These are phyloP conservation scores for Acropora tenuis DNA, from an alignment of 64 coral and sea anemone species.

Conservation along the genomic window DNA sequence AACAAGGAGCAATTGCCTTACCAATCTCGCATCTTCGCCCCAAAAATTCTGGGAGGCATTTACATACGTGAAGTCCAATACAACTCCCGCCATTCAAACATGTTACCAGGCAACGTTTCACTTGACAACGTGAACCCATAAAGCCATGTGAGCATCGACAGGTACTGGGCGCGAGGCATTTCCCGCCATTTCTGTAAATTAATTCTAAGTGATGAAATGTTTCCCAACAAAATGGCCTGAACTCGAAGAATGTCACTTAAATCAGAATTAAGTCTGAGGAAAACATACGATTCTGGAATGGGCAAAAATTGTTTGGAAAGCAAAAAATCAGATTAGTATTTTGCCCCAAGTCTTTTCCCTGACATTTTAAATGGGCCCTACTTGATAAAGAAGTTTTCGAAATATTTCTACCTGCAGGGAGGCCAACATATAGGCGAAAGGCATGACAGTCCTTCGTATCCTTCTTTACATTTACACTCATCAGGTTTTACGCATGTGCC, in stretches of 20 bases:
- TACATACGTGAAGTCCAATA: slow-evolving; percentile 67
- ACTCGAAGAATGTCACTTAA: too few relatives aligned
- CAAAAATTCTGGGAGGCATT: slow-evolving; percentile 62
- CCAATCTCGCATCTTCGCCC: slow-evolving; percentile 70
- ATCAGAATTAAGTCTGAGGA: too few relatives aligned
- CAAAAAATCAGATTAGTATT: too few relatives aligned
- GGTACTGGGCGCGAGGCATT: slow-evolving; percentile 60
- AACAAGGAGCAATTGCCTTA: neutral
- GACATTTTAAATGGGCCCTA: too few relatives aligned
- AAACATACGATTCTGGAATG: too few relatives aligned
- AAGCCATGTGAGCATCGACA: slow-evolving; percentile 80
- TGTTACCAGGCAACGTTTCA: slow-evolving; percentile 62
- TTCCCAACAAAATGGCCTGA: too few relatives aligned
- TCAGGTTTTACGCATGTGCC: slow-evolving; percentile 74
- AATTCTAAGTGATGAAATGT: neutral
- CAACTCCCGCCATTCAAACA: slow-evolving; percentile 83
- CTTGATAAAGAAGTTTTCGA: neutral
- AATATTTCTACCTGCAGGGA: slow-evolving; percentile 50
- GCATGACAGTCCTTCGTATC: slow-evolving; percentile 76
- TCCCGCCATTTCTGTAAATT: slow-evolving; percentile 69
- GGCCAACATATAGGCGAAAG: slow-evolving; percentile 68
- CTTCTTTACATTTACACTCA: slow-evolving; percentile 71
- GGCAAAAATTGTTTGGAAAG: too few relatives aligned
- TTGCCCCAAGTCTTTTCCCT: too few relatives aligned
- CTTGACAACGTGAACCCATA: slow-evolving; percentile 67